phyloP scores from a whole-genome alignment of 2,113 vertebrate genomes.

The Odontophorus gujanensis region DNA sequence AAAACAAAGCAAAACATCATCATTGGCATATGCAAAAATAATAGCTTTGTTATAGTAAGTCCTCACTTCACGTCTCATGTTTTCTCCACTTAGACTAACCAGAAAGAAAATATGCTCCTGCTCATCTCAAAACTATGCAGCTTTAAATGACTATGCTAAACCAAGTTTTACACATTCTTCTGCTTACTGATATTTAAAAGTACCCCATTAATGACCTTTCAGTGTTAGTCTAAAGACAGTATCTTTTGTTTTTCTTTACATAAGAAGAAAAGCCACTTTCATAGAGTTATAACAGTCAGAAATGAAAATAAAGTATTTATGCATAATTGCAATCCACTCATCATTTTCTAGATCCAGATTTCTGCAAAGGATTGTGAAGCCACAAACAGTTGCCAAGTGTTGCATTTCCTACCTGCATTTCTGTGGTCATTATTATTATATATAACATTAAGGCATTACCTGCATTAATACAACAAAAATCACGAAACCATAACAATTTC shows the following conservation, averaged over 20 bases:
- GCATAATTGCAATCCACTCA: not conserved
- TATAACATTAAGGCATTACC: no score
- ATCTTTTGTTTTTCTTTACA: not conserved
- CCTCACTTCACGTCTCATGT: not conserved
- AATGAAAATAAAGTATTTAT: not conserved
- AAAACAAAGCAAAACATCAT: not conserved
- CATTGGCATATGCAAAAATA: not conserved
- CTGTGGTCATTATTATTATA: no score
- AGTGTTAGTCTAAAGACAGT: not conserved
- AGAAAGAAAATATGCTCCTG: not conserved
- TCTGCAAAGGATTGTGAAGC: not conserved
- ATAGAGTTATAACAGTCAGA: not conserved
- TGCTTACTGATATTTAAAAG: not conserved
- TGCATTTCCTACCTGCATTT: not conserved
- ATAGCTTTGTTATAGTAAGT: not conserved
- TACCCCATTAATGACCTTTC: not conserved
- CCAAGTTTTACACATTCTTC: not conserved
- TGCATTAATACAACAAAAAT: no score
- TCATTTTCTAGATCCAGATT: not conserved
- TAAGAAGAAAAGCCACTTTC: not conserved
- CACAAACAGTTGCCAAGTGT: not conserved
- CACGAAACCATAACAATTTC: no score
- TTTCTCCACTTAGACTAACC: not conserved
- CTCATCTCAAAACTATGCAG: not conserved
- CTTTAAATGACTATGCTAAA: not conserved